Base-by-base conservation (phyloP, 1,140 invertebrate species). In the Trissolcus basalis region DNA sequence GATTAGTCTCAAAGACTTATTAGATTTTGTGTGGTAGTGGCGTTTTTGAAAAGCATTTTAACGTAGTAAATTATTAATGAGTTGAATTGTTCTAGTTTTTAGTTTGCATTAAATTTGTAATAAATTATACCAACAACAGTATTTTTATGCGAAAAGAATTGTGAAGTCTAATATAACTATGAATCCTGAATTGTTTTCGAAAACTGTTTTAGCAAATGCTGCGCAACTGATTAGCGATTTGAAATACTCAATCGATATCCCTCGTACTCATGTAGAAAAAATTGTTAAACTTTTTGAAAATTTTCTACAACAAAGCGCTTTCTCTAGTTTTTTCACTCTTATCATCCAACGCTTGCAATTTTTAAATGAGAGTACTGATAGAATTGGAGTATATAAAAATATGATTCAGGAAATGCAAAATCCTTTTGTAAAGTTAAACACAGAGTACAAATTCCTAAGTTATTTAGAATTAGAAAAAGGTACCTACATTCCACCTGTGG, bases 291-390 rank as follows among this genome's bases (percentile, higher is more conserved):
- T 51, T 47, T 64, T 64, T 55, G 7, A 50, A 14, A 14, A 36
- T 39, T 64, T 64, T 55, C 16, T 64, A 0, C 12, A 32, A 39
- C 51, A 64, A 64, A n/a, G 51, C 43, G 32, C 27, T 0, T 44
- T 64, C 1, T 36, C 14, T 0, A 27, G 4, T 12, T 64, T 64
- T 27, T 39, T 44, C 44, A 11, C 12, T 8, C 61, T 47, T 27
- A 19, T 64, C 0, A 39, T 55, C 10, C n/a, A 47, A 27, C 44
- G 51, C 47, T 15, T 55, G n/a, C 12, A 55, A 16, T 1, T 13
- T n/a, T 48, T 64, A 55, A 51, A 51, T 12, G 61, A 64, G 33
- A 51, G 39, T 39, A 13, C 61, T 11, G n/a, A 54, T 48, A 54
- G 41, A n/a, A 13, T 64, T 39, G 32, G 11, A 45, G 61, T 33